Evolutionary conservation across 2,797 vertebrate genomes (phyloP).

Genomic region (Allobates femoralis): DNA sequence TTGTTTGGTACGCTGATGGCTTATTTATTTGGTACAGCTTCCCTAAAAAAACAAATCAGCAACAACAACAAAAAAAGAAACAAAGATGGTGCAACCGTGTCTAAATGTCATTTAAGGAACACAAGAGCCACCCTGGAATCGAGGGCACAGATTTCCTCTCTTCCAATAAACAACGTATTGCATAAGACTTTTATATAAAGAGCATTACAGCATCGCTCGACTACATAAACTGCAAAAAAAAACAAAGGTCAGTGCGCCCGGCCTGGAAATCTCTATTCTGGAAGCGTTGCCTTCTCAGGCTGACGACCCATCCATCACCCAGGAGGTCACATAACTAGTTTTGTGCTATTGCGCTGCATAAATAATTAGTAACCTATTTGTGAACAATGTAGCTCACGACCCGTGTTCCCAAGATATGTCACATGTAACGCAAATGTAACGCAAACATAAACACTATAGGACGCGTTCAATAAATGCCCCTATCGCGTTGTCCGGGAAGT

Average conservation of each 20-base stretch:
- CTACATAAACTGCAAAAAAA: not conserved
- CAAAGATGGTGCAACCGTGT: not conserved
- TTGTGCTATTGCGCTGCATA: not conserved
- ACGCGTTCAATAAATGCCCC: too few species aligned
- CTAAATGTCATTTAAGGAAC: not conserved
- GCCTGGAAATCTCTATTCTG: not conserved
- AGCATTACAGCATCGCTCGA: slow-evolving; percentile 23
- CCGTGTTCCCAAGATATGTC: not conserved
- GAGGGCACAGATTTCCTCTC: slow-evolving; percentile 1
- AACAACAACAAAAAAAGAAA: not conserved
- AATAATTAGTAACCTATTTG: not conserved
- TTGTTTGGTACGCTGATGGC: not conserved
- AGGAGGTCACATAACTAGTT: not conserved
- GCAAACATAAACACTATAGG: not conserved
- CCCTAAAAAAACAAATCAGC: too few species aligned
- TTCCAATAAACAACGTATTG: slow-evolving; percentile 10
- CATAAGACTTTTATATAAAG: slow-evolving; percentile 54
- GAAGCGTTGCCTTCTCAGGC: not conserved
- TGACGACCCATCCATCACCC: not conserved
- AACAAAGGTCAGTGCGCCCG: not conserved
- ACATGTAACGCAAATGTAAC: not conserved
- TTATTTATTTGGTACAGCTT: not conserved
- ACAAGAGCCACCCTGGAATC: not conserved
- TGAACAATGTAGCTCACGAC: not conserved
- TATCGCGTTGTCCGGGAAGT: too few species aligned